These are phyloP conservation scores for Fulmarus glacialis DNA, from an alignment of 2,113 vertebrate species.

Conservation along the genomic window DNA sequence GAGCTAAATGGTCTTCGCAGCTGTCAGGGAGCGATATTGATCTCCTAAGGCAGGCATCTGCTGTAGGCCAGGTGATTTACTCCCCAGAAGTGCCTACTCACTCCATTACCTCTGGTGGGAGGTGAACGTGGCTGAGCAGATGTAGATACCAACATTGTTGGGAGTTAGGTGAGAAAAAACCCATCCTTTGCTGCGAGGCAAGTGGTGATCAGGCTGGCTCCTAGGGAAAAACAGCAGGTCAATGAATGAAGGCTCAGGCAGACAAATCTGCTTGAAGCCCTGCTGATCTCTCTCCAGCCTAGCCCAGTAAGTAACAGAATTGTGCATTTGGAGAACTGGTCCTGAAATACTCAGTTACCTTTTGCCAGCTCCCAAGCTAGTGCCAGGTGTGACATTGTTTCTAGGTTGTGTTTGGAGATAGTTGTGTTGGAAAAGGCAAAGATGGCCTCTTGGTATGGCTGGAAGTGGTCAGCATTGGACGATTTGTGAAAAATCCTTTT, in stretches of 20 bases:
- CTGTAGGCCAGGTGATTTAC: background rate
- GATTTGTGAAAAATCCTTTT: background rate
- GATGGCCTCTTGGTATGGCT: background rate
- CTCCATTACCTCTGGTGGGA: background rate
- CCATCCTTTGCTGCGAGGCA: background rate
- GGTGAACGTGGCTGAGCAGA: conserved; percentile 8
- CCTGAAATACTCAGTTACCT: background rate
- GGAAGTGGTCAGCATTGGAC: background rate
- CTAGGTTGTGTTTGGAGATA: background rate
- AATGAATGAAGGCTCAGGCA: background rate
- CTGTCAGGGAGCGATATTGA: background rate
- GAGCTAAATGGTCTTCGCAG: background rate
- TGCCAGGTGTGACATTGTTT: background rate
- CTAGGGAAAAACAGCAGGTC: background rate
- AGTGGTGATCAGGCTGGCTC: background rate
- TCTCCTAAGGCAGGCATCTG: conserved; percentile 24
- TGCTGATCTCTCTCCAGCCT: background rate
- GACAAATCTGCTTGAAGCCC: background rate
- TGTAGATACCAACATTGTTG: background rate
- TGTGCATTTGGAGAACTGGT: background rate
- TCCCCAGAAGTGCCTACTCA: background rate
- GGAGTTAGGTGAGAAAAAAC: background rate
- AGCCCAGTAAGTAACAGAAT: background rate
- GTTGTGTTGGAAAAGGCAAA: background rate
- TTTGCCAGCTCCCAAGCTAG: background rate